These are phyloP conservation scores for Xyrichtys novacula DNA, from an alignment of 2,797 vertebrate genomes.

Conservation along the genomic window DNA sequence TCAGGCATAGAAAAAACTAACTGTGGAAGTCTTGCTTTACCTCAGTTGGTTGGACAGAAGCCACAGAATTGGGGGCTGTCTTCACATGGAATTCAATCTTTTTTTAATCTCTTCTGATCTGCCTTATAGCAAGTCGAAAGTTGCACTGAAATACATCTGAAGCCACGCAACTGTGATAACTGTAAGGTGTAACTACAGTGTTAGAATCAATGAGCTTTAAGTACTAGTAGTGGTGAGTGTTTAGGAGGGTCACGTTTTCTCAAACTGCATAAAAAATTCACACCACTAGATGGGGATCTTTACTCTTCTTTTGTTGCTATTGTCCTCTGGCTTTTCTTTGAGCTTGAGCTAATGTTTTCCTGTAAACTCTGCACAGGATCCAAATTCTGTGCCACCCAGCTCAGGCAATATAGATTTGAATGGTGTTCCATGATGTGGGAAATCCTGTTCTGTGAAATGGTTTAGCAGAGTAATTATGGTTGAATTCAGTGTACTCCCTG, in stretches of 20 bases:
- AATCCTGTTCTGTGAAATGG: not conserved
- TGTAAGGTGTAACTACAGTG: not conserved
- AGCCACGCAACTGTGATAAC: not conserved
- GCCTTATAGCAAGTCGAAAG: too few relatives aligned
- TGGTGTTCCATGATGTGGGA: not conserved
- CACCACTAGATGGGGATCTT: slow-evolving; percentile 73
- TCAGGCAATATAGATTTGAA: not conserved
- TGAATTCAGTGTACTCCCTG: not conserved
- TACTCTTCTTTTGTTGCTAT: slow-evolving; percentile 6
- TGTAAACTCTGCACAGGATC: not conserved
- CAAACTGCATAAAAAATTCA: slow-evolving; percentile 17
- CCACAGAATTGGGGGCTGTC: not conserved
- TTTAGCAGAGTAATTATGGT: not conserved
- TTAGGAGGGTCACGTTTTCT: not conserved
- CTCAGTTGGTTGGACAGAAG: not conserved
- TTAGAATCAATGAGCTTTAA: too few relatives aligned
- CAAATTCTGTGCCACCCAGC: not conserved
- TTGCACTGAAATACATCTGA: not conserved
- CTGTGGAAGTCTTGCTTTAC: not conserved
- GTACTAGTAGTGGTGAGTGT: not conserved
- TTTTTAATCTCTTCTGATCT: not conserved
- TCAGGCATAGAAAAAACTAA: too few relatives aligned
- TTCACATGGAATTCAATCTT: not conserved
- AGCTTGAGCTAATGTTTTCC: not conserved
- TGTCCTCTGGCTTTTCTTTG: not conserved